Base-by-base conservation (phyloP, 2,113 vertebrate genomes). In the Toxotes jaculatrix region DNA sequence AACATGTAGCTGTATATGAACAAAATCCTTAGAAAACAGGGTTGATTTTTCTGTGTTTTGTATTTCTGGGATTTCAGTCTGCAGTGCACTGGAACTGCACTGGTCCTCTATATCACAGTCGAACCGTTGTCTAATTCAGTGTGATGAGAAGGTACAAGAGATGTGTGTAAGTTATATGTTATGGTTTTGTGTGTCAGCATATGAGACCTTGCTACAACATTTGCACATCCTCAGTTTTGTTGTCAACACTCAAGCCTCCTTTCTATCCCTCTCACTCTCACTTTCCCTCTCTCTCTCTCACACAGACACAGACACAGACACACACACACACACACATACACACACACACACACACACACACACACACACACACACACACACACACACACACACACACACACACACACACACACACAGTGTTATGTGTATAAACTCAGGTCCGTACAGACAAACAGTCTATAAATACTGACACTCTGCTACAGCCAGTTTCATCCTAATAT, bases 401-500 rank as follows among this genome's bases (percentile, higher is more conserved):
- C 17, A 40, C 77, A 43, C 47, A 36, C 16, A 61, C 31, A 36
- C 59, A 7, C 2, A 14, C 32, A 34, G 34, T 27, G 13, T 27
- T 61, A 14, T 66, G 13, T 73, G 17, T 59, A 14, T 76, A 49
- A 79, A 56, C 31, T 31, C n/a, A 43, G 51, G n/a, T 66, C 31
- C 7, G 0, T 17, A 10, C 73, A 64, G 63, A 64, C 72, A 84
- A 81, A 73, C 64, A 70, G 60, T 73, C 84, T 87, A 87, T 87
- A 83, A 91, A 87, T 87, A 84, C 76, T 61, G 47, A 85, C 60
- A 23, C 59, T 65, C 13, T 32, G 45, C 62, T 74, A 3, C 61
- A 79, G 65, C 31, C 10, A 43, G n/a, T 81, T 85, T 71, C 75
- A 81, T 80, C 88, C 85, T 80, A 79, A 86, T 86, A 83, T 53